Conservation (phyloP, 2,888 invertebrate species). For the Cenopis cana region DNA sequence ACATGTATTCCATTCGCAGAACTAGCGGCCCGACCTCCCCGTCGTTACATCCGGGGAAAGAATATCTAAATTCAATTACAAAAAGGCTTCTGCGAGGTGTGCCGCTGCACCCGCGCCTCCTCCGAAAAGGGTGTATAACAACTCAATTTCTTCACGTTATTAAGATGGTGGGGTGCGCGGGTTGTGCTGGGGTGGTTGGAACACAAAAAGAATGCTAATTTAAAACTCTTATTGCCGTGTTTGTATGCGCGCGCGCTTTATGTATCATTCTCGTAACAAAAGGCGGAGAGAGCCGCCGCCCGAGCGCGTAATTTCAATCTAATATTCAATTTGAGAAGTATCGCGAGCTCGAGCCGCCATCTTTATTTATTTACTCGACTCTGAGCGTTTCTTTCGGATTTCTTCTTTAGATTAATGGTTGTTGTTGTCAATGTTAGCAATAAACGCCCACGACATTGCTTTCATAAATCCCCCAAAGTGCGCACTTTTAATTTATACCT, state of each 20-base stretch:
- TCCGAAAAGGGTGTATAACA: constrained; percentile 81
- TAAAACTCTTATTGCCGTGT: constrained; percentile 83
- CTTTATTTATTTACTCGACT: constrained; percentile 76
- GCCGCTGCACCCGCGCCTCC: constrained; percentile 81
- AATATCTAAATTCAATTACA: constrained; percentile 85
- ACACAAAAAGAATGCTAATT: constrained; percentile 85
- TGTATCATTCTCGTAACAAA: constrained; percentile 82
- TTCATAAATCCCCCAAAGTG: constrained; percentile 29
- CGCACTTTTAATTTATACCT: constrained; percentile 38
- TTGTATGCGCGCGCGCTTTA: constrained; percentile 83
- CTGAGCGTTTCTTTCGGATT: constrained; percentile 65
- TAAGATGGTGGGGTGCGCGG: constrained; percentile 78
- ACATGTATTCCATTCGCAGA: constrained; percentile 69
- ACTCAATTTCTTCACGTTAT: constrained; percentile 84
- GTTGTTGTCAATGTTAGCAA: constrained; percentile 38
- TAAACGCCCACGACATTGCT: constrained; percentile 37
- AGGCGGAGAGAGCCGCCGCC: constrained; percentile 76
- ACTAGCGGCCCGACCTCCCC: constrained; percentile 73
- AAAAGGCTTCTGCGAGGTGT: constrained; percentile 82
- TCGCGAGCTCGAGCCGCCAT: constrained; percentile 71
- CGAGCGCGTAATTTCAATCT: constrained; percentile 84
- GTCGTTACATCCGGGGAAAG: constrained; percentile 76
- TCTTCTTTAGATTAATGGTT: constrained; percentile 28
- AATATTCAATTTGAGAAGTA: constrained; percentile 83
- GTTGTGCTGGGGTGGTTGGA: constrained; percentile 72